Percentiles rank a stretch among this genome's conserved stretches.
Evolutionary conservation across 2,113 vertebrate genomes (phyloP).

Genomic region (Climacteris rufus): DNA sequence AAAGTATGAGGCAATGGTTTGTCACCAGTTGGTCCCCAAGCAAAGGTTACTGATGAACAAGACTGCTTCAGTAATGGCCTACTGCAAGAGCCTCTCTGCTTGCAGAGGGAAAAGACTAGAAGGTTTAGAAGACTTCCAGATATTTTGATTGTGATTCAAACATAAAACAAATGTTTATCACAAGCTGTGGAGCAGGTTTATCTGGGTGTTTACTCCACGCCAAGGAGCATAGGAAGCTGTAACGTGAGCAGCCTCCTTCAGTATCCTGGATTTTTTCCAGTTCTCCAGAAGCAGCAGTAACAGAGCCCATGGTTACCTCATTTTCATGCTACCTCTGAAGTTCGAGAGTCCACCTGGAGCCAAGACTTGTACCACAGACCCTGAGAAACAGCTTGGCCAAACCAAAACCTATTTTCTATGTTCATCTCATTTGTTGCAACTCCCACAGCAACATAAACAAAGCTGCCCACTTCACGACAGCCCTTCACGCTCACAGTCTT

Average conservation of each 20-base stretch:
- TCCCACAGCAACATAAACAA: neutral
- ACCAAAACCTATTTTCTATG: neutral
- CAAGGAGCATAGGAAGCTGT: neutral
- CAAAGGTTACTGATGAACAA: neutral
- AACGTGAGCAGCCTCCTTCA: neutral
- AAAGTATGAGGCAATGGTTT: accelerated
- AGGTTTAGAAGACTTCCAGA: neutral
- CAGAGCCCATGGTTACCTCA: accelerated
- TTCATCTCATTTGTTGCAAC: neutral
- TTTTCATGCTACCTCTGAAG: neutral
- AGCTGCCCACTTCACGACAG: neutral
- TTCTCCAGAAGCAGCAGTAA: neutral
- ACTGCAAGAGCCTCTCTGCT: neutral
- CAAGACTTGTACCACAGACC: neutral
- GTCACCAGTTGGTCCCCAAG: neutral
- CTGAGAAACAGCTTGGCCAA: neutral
- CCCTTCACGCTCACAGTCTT: neutral
- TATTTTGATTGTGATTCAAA: neutral
- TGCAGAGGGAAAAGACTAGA: neutral
- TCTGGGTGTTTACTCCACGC: no score
- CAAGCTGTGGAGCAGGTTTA: neutral
- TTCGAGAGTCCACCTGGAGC: neutral
- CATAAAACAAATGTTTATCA: neutral
- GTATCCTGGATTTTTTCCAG: neutral
- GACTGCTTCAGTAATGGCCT: neutral